Evolutionary conservation across 2,113 vertebrate species (phyloP).

Genomic region (Hemibagrus wyckioides): DNA sequence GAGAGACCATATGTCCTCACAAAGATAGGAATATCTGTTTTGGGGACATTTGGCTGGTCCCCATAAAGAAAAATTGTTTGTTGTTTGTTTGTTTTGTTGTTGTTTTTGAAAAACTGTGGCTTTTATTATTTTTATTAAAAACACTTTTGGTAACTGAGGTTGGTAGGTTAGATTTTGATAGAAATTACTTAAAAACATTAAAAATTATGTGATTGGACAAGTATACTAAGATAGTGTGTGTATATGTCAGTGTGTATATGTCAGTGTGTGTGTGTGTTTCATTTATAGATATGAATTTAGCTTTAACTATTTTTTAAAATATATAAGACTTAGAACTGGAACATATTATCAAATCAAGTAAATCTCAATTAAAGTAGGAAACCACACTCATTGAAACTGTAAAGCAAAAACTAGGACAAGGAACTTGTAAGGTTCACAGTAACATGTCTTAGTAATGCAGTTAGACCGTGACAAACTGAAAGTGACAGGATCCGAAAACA

Average conservation of each 20-base stretch:
- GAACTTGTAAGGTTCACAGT: not conserved
- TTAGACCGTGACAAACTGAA: not conserved
- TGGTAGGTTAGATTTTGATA: not conserved
- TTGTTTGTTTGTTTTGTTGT: not conserved
- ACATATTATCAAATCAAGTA: not conserved
- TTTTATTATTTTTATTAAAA: not conserved
- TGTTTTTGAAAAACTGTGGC: not conserved
- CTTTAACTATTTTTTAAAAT: not conserved
- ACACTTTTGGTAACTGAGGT: not conserved
- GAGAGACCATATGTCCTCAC: not conserved
- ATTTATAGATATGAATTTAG: not conserved
- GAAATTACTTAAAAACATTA: not conserved
- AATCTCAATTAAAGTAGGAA: not conserved
- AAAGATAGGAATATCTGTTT: not conserved
- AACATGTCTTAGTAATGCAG: not conserved
- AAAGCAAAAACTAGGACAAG: not conserved
- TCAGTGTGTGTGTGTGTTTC: not conserved
- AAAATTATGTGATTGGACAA: not conserved
- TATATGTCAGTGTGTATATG: no score
- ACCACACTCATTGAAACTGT: not conserved
- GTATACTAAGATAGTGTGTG: not conserved
- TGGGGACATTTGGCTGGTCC: not conserved
- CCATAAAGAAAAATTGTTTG: not conserved
- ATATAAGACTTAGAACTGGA: not conserved
- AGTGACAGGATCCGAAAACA: not conserved